These are phyloP conservation scores for Babyrousa celebensis DNA, from an alignment of 2,797 vertebrate genomes.

Conservation along the genomic window DNA sequence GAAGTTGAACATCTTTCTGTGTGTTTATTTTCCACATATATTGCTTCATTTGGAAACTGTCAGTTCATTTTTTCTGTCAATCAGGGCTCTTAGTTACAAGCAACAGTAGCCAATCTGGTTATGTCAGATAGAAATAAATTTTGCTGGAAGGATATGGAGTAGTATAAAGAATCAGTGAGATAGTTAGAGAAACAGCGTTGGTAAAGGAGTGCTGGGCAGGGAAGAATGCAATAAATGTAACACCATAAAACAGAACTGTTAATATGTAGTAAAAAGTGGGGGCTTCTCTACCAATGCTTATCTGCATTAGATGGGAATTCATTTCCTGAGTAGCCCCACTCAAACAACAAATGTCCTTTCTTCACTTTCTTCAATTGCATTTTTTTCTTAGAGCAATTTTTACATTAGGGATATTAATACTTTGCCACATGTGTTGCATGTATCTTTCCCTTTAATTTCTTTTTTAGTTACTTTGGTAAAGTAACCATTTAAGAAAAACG, in stretches of 20 bases:
- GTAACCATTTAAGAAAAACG: conserved; percentile 54
- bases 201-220: background rate
- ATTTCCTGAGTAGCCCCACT: background rate
- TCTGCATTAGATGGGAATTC: background rate
- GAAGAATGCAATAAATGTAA: background rate
- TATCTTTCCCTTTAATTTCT: conserved; percentile 17
- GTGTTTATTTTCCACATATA: conserved; percentile 11
- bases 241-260: background rate
- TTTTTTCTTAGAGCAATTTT: background rate
- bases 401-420: background rate
- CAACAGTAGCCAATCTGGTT: background rate
- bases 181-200: background rate
- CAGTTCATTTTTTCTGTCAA: background rate
- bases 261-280: background rate
- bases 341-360: background rate
- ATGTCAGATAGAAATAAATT: background rate
- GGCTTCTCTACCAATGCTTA: background rate
- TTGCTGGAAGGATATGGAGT: background rate
- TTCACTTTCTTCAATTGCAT: background rate
- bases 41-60: conserved; percentile 29
- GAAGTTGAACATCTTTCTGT: background rate
- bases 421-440: background rate
- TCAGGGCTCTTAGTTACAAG: background rate
- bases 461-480: conserved; percentile 29
- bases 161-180: background rate